Percentiles rank a stretch among this genome's conserved stretches.
phyloP scores from a whole-genome alignment of 1,140 invertebrate genomes.

The Epicauta chinensis region DNA sequence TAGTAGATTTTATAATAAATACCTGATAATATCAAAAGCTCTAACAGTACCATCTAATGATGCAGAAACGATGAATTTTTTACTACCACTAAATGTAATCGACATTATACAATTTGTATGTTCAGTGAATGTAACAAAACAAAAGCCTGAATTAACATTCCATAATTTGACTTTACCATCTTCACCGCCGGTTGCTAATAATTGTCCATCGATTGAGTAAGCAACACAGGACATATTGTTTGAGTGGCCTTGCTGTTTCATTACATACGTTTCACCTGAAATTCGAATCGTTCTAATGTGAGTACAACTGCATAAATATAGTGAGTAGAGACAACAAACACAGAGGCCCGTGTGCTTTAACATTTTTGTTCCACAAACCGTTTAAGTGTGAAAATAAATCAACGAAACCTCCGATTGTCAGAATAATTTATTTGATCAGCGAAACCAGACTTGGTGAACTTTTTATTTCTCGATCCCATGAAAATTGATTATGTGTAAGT shows the following conservation, averaged over 20 bases:
- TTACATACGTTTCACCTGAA: conserved; percentile 82
- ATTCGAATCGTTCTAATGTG: too few relatives aligned
- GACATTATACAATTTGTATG: conserved; percentile 77
- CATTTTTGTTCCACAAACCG: too few relatives aligned
- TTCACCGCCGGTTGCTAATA: conserved; percentile 87
- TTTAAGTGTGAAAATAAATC: too few relatives aligned
- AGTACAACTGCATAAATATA: too few relatives aligned
- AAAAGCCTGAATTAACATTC: conserved; percentile 86
- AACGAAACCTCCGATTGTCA: too few relatives aligned
- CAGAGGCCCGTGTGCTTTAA: too few relatives aligned
- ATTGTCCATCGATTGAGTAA: conserved; percentile 88
- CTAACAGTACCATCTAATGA: conserved; percentile 93
- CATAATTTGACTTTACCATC: conserved; percentile 97
- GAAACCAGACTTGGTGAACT: too few relatives aligned
- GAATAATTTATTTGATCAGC: too few relatives aligned
- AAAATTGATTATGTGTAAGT: too few relatives aligned
- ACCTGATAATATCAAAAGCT: conserved; percentile 87
- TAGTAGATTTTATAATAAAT: neutral
- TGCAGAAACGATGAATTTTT: conserved; percentile 85
- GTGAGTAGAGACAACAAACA: too few relatives aligned
- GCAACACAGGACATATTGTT: conserved; percentile 80
- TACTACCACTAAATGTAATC: conserved; percentile 80
- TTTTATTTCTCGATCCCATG: too few relatives aligned
- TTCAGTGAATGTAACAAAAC: conserved; percentile 90
- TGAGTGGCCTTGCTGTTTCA: conserved; percentile 95